Base-by-base conservation (phyloP, 2,888 invertebrate species). In the Blastobasis adustella region DNA sequence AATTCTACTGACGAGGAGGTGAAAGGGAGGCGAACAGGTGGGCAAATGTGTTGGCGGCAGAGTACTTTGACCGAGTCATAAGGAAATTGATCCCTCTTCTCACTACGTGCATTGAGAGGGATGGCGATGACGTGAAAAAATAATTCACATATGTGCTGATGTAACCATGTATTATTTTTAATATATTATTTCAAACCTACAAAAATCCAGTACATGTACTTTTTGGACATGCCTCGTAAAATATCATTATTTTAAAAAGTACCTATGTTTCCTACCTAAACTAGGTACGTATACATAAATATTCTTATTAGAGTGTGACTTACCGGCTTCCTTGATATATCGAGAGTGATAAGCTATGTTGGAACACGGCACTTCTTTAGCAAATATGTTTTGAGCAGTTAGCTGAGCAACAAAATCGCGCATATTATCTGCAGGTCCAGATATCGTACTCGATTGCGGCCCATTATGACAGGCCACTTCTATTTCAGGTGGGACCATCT, bases 341-440 rank as follows among this genome's bases (percentile, higher is more conserved):
- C 93, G 90, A 46, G 96, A 96, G 71, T 98, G 97, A 70, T 96
- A 98, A 0, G 97, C 95, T 56, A 96, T 95, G 63, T 96, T 95
- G 10, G 95, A 92, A 57, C 95, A 94, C 2, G 81, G 80, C 2
- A 85, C 85, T 62, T 84, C 84, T 46, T 76, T 84, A 0, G 83
- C 84, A 45, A 86, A 86, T n/a, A 84, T 71, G 2, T 70, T 66
- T 41, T 74, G 66, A 7, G 67, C 66, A 6, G 74, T 73, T 91
- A 87, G 56, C 10, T 67, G 49, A 0, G 66, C 85, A 0, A 93
- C 91, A 59, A 92, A 93, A 36, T 79, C 76, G 50, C 83, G 80
- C 81, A 94, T 90, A 7, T 84, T 84, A 37, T 91, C 91, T 1
- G 89, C 88, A 0, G 94, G 94, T 0, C 95, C 96, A 4, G 95